Conservation (phyloP, 2,888 invertebrate species). For the Tromatobia lineatoria region DNA sequence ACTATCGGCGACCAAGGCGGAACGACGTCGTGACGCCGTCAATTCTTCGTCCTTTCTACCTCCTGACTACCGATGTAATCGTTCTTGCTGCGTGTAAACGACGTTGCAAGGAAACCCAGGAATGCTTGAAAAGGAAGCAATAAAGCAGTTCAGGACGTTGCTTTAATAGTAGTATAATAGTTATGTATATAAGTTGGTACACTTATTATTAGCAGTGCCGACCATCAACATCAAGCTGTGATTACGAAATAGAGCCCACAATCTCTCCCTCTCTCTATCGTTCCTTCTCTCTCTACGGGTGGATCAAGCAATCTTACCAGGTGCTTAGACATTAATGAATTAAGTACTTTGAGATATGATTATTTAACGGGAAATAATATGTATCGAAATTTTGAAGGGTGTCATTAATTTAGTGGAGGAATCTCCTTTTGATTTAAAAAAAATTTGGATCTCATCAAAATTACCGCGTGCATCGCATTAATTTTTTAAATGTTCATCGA, state of each 20-base stretch:
- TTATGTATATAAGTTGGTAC: constrained; percentile 22
- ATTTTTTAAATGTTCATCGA: too few relatives aligned
- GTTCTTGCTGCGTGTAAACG: constrained; percentile 36
- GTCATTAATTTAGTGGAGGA: too few relatives aligned
- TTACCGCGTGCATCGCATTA: too few relatives aligned
- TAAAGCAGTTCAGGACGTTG: constrained; percentile 30
- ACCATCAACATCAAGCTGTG: constrained; percentile 6
- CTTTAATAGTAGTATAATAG: constrained; percentile 33
- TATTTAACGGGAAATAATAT: too few relatives aligned
- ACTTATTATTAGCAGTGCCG: constrained; percentile 27
- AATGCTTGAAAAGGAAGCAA: constrained; percentile 51
- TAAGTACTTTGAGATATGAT: too few relatives aligned
- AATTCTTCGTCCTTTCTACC: constrained; percentile 69
- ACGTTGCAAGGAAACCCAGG: constrained; percentile 32
- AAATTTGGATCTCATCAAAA: too few relatives aligned
- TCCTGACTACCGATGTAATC: constrained; percentile 63
- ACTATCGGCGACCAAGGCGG: constrained; percentile 61
- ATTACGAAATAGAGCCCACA: constrained; percentile 32
- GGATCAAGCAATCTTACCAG: too few relatives aligned
- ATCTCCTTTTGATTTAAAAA: too few relatives aligned
- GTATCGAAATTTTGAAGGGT: too few relatives aligned
- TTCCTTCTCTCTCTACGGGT: too few relatives aligned
- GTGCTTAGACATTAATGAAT: too few relatives aligned
- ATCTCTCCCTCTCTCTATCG: too few relatives aligned
- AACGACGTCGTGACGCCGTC: constrained; percentile 67